Percentiles rank a stretch among this genome's conserved stretches.
Evolutionary conservation across 2,113 vertebrate species (phyloP).

Genomic region (Carassius gibelio): DNA sequence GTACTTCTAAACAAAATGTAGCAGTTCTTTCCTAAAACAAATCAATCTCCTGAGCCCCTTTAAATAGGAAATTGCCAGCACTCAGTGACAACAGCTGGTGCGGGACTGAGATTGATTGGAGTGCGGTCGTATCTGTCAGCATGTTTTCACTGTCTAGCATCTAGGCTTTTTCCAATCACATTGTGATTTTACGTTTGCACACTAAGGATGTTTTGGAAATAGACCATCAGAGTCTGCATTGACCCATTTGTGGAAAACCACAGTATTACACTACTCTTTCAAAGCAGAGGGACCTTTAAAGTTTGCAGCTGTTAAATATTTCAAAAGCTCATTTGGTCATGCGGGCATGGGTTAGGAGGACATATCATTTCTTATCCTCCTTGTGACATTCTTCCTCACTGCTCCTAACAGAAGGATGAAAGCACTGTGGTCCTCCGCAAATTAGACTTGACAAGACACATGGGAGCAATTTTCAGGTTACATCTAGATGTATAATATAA

Average conservation of each 20-base stretch:
- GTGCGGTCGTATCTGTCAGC: slow-evolving; percentile 34
- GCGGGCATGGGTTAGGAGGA: slow-evolving; percentile 23
- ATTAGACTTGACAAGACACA: slow-evolving; percentile 49
- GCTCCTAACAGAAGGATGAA: slow-evolving; percentile 53
- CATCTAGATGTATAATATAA: slow-evolving; percentile 1
- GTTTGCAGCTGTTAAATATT: slow-evolving; percentile 64
- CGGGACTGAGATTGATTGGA: slow-evolving; percentile 49
- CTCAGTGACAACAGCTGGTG: slow-evolving; percentile 27
- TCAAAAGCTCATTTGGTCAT: slow-evolving; percentile 63
- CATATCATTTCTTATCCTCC: slow-evolving; percentile 57
- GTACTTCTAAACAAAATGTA: slow-evolving; percentile 12
- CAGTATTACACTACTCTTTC: slow-evolving; percentile 49
- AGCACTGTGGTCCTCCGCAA: slow-evolving; percentile 42
- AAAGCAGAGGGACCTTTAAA: slow-evolving; percentile 54
- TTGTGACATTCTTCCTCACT: slow-evolving; percentile 58
- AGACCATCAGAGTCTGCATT: not conserved
- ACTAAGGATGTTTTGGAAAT: slow-evolving; percentile 37
- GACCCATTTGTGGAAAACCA: slow-evolving; percentile 53
- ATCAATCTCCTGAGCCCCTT: slow-evolving; percentile 2
- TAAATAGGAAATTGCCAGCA: slow-evolving; percentile 19
- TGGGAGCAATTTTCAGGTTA: slow-evolving; percentile 35
- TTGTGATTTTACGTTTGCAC: slow-evolving; percentile 24
- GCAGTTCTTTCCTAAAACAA: slow-evolving; percentile 17
- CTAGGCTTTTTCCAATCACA: slow-evolving; percentile 3
- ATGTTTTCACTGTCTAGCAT: slow-evolving; percentile 38